Evolutionary conservation across 2,113 vertebrate genomes (phyloP).

Genomic region (Pterocles orientalis): DNA sequence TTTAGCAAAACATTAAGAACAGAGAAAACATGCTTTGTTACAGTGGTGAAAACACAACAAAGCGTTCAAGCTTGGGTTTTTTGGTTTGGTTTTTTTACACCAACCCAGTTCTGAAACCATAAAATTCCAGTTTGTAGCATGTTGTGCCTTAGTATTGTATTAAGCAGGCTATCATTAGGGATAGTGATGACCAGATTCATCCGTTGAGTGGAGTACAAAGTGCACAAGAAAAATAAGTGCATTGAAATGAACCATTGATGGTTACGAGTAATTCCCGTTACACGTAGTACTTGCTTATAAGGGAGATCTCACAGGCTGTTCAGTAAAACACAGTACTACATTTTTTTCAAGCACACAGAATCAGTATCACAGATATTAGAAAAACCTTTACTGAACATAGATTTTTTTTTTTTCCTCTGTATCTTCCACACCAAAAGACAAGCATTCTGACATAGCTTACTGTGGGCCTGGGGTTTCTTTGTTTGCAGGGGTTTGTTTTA

Average conservation of each 20-base stretch:
- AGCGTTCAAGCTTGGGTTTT: slow-evolving; percentile 8
- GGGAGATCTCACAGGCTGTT: neutral
- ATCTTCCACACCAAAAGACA: neutral
- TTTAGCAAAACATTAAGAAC: slow-evolving; percentile 62
- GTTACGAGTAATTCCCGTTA: neutral
- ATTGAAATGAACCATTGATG: slow-evolving; percentile 29
- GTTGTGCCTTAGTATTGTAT: neutral
- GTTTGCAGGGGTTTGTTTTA: neutral
- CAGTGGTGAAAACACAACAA: slow-evolving; percentile 55
- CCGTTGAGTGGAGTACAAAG: neutral
- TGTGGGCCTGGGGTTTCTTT: neutral
- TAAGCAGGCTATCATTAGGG: neutral
- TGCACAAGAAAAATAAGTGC: slow-evolving; percentile 45
- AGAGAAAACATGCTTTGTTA: slow-evolving; percentile 62
- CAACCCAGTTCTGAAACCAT: neutral
- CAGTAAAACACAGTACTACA: neutral
- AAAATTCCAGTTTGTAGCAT: neutral
- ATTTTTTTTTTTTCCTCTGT: neutral
- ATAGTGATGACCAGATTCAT: neutral
- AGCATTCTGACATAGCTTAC: neutral
- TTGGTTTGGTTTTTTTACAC: neutral
- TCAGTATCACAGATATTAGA: neutral
- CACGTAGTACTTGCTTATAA: neutral
- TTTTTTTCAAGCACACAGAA: neutral
- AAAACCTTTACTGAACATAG: neutral